Evolutionary conservation across 2,888 invertebrate genomes (phyloP).

Genomic region (Epistrophe eligans): DNA sequence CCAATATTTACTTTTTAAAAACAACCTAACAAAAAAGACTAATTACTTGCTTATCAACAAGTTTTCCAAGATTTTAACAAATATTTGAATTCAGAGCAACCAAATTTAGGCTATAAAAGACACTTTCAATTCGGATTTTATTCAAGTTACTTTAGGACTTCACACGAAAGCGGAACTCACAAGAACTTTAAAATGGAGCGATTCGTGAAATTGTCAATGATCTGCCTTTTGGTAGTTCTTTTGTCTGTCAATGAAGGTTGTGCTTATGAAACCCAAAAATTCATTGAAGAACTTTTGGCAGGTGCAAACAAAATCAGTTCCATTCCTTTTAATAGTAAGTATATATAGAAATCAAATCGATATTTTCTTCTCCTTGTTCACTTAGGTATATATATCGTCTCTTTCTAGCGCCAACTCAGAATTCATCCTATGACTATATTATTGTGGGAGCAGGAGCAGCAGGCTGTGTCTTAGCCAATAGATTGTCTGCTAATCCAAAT

Average conservation of each 20-base stretch:
- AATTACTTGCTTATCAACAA: too few species aligned
- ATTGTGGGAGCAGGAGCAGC: constrained; percentile 94
- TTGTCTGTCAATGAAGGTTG: neutral
- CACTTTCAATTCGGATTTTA: too few species aligned
- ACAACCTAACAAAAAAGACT: too few species aligned
- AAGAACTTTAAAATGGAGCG: neutral
- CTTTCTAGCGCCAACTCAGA: constrained; percentile 89
- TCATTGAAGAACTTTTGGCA: neutral
- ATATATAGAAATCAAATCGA: too few species aligned
- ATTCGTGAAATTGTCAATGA: neutral
- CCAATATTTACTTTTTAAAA: too few species aligned
- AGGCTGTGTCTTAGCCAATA: constrained; percentile 85
- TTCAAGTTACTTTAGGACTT: too few species aligned
- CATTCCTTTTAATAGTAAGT: neutral
- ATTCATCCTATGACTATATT: constrained; percentile 91
- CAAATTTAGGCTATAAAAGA: too few species aligned
- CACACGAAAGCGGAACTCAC: neutral
- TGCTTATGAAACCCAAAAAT: neutral
- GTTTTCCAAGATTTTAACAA: too few species aligned
- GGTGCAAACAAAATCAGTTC: neutral
- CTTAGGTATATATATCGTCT: neutral
- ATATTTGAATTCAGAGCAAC: too few species aligned
- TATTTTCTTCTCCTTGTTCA: neutral
- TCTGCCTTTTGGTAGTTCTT: neutral
- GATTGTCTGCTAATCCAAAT: constrained; percentile 83